These are phyloP conservation scores for Colossoma macropomum DNA, from an alignment of 2,113 vertebrate species.

Conservation along the genomic window DNA sequence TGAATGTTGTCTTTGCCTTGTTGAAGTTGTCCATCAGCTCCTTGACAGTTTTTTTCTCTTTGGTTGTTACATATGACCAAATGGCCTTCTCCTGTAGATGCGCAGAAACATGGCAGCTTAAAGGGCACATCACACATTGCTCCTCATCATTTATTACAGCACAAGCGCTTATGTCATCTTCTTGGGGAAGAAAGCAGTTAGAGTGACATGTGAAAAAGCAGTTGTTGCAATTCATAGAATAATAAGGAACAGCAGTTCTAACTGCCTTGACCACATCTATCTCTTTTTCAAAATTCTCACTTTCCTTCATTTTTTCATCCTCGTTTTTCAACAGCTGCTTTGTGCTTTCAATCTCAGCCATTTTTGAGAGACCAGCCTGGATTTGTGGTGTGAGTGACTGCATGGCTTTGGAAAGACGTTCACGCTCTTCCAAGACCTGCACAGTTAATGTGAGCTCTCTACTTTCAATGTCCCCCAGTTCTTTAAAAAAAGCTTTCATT, in stretches of 20 bases:
- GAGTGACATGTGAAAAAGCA: constrained; percentile 57
- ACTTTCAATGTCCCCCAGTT: constrained; percentile 35
- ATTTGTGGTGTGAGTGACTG: constrained; percentile 54
- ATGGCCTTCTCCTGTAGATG: constrained; percentile 41
- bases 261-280: constrained; percentile 37
- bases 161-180: constrained; percentile 32
- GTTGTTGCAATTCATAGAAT: constrained; percentile 45
- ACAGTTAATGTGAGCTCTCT: constrained; percentile 50
- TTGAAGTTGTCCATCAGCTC: constrained; percentile 58
- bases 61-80: constrained; percentile 50
- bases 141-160: constrained; percentile 44
- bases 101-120: constrained; percentile 34
- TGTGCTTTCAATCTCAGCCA: constrained; percentile 49
- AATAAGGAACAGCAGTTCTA: neutral
- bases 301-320: constrained; percentile 40
- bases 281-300: constrained; percentile 53
- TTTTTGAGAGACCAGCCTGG: constrained; percentile 50
- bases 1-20: constrained; percentile 42
- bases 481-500: constrained; percentile 50
- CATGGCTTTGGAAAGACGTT: constrained; percentile 52
- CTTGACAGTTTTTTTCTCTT: constrained; percentile 40
- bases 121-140: constrained; percentile 48
- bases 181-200: constrained; percentile 40
- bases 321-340: constrained; percentile 47
- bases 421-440: constrained; percentile 55